Evolutionary conservation across 1,140 invertebrate species (phyloP).

Genomic region (Reticulitermes speratus): DNA sequence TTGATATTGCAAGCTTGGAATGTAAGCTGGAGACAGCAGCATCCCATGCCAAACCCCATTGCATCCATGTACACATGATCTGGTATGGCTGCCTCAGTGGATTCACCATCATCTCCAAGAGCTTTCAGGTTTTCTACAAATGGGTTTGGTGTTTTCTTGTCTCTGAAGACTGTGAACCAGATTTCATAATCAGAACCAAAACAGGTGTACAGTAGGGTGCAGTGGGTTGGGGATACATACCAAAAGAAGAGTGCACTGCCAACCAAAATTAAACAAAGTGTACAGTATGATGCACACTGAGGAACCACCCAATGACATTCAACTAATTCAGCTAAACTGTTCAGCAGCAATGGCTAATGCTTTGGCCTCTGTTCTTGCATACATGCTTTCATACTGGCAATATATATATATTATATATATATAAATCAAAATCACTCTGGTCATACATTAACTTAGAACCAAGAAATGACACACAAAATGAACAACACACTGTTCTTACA

Average conservation of each 20-base stretch:
- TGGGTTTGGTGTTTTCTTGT: constrained; percentile 73
- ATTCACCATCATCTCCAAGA: constrained; percentile 69
- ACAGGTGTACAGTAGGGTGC: constrained; percentile 6
- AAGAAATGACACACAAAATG: too few relatives aligned
- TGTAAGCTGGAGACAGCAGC: constrained; percentile 94
- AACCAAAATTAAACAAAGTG: too few relatives aligned
- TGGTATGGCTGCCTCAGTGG: constrained; percentile 62
- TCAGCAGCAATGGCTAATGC: too few relatives aligned
- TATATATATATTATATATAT: too few relatives aligned
- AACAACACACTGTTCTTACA: too few relatives aligned
- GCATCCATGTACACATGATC: constrained; percentile 96
- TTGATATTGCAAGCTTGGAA: constrained; percentile 93
- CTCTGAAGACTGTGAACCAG: constrained; percentile 76
- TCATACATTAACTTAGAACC: too few relatives aligned
- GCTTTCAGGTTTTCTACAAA: constrained; percentile 70
- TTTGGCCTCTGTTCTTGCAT: too few relatives aligned
- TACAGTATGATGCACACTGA: too few relatives aligned
- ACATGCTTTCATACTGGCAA: too few relatives aligned
- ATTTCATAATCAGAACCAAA: constrained; percentile 32
- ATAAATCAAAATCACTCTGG: too few relatives aligned
- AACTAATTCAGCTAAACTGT: too few relatives aligned
- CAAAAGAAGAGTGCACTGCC: background rate
- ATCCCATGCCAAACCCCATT: constrained; percentile 99
- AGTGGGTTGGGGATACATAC: background rate
- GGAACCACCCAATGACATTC: too few relatives aligned